A percentile compares a stretch with the other conserved stretches of the same genome.
phyloP scores from a whole-genome alignment of 2,797 vertebrate species.

The Pelodytes ibericus region DNA sequence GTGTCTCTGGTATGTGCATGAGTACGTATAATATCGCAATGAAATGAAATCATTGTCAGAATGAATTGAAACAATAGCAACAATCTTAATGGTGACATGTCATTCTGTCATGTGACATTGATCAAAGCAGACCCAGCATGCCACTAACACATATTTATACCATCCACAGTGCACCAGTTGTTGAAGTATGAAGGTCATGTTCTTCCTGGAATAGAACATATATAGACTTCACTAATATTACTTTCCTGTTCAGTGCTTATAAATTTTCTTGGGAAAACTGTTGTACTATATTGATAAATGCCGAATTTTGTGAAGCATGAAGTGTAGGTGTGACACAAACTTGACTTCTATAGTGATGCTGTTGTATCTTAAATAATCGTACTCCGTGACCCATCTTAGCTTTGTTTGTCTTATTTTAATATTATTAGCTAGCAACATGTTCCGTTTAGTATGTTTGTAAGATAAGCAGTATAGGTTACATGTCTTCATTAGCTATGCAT shows the following conservation, averaged over 20 bases:
- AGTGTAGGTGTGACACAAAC: not conserved
- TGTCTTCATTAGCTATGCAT: too few relatives aligned
- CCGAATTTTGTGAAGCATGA: not conserved
- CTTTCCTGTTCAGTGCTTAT: conserved; percentile 9
- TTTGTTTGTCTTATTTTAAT: too few relatives aligned
- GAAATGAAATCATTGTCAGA: conserved; percentile 30
- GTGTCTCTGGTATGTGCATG: not conserved
- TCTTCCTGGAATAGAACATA: conserved; percentile 77
- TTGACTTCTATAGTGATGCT: not conserved
- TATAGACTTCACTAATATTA: conserved; percentile 33
- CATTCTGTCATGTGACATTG: conserved; percentile 65
- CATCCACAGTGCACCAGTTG: conserved; percentile 63
- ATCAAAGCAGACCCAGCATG: conserved; percentile 68
- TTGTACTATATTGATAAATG: not conserved
- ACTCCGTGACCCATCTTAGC: too few relatives aligned
- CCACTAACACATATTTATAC: conserved; percentile 66
- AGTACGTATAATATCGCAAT: conserved; percentile 18
- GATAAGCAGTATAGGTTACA: too few relatives aligned
- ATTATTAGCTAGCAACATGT: too few relatives aligned
- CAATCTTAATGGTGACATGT: conserved; percentile 62
- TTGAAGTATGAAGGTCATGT: conserved; percentile 74
- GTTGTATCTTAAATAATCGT: too few relatives aligned
- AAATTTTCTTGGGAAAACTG: not conserved
- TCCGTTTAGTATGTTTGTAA: too few relatives aligned
- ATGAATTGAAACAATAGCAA: conserved; percentile 58